These are phyloP conservation scores for Aphis craccivora DNA, from an alignment of 1,140 invertebrate species.

Conservation along the genomic window DNA sequence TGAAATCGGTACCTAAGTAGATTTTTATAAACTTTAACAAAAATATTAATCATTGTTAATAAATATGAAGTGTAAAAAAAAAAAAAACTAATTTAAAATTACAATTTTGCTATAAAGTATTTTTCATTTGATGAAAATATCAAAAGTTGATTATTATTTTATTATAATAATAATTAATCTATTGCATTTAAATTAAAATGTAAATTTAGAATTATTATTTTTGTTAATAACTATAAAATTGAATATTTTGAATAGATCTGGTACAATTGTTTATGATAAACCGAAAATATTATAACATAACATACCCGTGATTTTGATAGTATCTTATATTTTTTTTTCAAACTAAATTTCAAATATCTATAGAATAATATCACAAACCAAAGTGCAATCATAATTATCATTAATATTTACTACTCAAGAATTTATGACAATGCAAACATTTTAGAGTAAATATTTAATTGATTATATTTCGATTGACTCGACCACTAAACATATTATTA, in stretches of 20 bases:
- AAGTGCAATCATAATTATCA: no score
- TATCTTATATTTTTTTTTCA: no score
- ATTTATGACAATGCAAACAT: no score
- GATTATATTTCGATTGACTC: no score
- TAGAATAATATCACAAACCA: no score
- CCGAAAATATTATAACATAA: not conserved
- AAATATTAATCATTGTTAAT: not conserved
- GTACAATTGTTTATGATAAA: not conserved
- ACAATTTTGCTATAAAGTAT: not conserved
- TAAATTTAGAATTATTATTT: not conserved
- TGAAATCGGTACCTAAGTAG: not conserved
- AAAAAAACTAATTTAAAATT: not conserved
- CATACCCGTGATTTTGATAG: no score
- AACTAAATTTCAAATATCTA: no score
- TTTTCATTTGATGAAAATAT: not conserved
- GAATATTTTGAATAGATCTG: not conserved
- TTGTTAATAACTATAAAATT: not conserved
- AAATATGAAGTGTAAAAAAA: not conserved
- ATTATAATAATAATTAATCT: not conserved
- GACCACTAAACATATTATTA: no score
- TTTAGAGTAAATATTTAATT: no score
- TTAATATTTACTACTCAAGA: no score
- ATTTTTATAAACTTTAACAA: not conserved
- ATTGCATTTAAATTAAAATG: constrained; percentile 26
- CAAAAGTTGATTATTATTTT: not conserved